phyloP scores from a whole-genome alignment of 1,140 invertebrate species.

The Melanaphis sacchari region DNA sequence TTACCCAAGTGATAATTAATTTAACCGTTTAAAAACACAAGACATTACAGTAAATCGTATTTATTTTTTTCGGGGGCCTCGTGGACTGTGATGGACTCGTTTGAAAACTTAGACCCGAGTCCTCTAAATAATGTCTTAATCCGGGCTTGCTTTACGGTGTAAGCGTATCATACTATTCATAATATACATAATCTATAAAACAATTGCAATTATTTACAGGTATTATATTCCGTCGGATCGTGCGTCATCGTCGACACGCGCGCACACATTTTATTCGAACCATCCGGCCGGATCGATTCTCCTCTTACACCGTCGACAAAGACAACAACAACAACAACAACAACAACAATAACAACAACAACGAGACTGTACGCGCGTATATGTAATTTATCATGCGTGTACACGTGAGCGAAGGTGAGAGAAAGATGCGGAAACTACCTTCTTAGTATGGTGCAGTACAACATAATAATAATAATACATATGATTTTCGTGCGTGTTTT shows the following conservation, averaged over 20 bases:
- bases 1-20: too few species aligned
- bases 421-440: not conserved
- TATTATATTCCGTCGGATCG: not conserved
- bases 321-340: not conserved
- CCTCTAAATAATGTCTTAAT: not conserved
- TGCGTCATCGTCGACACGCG: not conserved
- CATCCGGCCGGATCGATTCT: not conserved
- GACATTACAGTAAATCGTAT: too few species aligned
- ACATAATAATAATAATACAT: not conserved
- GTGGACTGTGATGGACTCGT: not conserved
- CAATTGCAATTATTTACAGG: not conserved
- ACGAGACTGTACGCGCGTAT: not conserved
- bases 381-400: not conserved
- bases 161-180: not conserved
- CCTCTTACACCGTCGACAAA: not conserved
- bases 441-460: not conserved
- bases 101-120: not conserved
- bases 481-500: not conserved
- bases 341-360: not conserved
- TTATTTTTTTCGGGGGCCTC: not conserved
- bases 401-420: not conserved
- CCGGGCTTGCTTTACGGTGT: not conserved
- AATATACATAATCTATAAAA: not conserved
- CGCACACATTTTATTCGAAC: not conserved
- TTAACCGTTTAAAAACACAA: too few species aligned